Evolutionary conservation across 2,888 invertebrate genomes (phyloP).

Genomic region (Heliconius cydno): DNA sequence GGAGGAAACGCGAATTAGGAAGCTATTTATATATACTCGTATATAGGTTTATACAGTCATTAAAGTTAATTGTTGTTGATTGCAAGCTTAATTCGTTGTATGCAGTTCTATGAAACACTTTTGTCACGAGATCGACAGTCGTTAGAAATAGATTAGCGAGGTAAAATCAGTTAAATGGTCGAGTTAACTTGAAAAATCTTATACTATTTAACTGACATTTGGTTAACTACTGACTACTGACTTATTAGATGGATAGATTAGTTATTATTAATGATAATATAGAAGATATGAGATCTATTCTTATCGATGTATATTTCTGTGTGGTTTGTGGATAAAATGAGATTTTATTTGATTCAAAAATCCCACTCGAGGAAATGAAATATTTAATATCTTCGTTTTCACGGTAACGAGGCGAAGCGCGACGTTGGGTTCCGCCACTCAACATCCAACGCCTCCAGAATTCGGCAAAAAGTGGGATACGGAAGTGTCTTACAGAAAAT

Average conservation of each 20-base stretch:
- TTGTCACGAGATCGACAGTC: constrained; percentile 23
- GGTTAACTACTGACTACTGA: not conserved
- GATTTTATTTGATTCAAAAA: too few relatives aligned
- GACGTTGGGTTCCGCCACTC: not conserved
- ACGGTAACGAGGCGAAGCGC: not conserved
- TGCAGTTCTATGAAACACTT: constrained; percentile 48
- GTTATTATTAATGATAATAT: too few relatives aligned
- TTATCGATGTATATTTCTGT: too few relatives aligned
- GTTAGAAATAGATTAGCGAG: constrained; percentile 38
- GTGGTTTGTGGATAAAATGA: too few relatives aligned
- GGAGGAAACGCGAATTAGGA: constrained; percentile 64
- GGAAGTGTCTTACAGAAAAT: not conserved
- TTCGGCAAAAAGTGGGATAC: too few relatives aligned
- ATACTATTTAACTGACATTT: not conserved
- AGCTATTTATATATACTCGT: constrained; percentile 55
- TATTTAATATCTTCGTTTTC: not conserved
- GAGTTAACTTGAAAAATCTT: constrained; percentile 1
- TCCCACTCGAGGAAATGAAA: not conserved
- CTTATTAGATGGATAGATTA: not conserved
- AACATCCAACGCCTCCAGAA: not conserved
- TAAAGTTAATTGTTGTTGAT: constrained; percentile 72
- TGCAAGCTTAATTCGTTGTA: constrained; percentile 58
- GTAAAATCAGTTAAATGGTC: constrained; percentile 3
- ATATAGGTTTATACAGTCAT: constrained; percentile 58
- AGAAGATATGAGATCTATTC: too few relatives aligned